Base-by-base conservation (phyloP, 2,888 invertebrate genomes). In the Campopleginae sp. region DNA sequence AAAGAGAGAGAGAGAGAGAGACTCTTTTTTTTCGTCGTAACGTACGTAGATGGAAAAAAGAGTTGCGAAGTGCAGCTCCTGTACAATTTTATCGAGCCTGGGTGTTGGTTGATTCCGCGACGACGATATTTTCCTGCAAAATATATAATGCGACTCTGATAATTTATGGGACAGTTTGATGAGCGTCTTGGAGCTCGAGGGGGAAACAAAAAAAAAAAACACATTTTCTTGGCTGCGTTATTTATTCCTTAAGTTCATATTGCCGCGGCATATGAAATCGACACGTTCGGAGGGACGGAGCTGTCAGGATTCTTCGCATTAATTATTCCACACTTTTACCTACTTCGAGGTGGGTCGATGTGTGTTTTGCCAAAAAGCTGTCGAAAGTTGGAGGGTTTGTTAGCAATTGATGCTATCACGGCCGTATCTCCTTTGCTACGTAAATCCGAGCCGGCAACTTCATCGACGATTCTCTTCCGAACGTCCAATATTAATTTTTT, bases 51-150 rank as follows among this genome's bases (percentile, higher is more conserved):
- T 27, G 54, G 46, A 61, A 61, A 68, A 33, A 46, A 74, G 61
- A n/a, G 61, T 1, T 44, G 42, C 31, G 14, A 54, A 6, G 23
- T 10, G 17, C 33, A 38, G 17, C 65, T 33, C n/a, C 27, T 14
- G 70, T 42, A 38, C 38, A 74, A 38, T 68, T 48, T 76, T 63
- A 70, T 81, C 76, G 76, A 76, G 70, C 70, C 38, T 71, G 31
- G 46, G 17, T 46, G 61, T 38, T 54, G 42, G 51, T 10, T 23
- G 70, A 76, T 76, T 76, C n/a, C 44, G 14, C 23, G 42, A 17
- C 33, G 31, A 19, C 12, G 38, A 51, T n/a, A 19, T 19, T n/a
- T n/a, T 17, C n/a, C 6, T n/a, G 7, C 7, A 51, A 51, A 51
- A 51, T n/a, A 51, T n/a, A 7, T 7, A n/a, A 51, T 51, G 19